Base-by-base conservation (phyloP, 2,888 invertebrate species). In the Endotricha flammealis region DNA sequence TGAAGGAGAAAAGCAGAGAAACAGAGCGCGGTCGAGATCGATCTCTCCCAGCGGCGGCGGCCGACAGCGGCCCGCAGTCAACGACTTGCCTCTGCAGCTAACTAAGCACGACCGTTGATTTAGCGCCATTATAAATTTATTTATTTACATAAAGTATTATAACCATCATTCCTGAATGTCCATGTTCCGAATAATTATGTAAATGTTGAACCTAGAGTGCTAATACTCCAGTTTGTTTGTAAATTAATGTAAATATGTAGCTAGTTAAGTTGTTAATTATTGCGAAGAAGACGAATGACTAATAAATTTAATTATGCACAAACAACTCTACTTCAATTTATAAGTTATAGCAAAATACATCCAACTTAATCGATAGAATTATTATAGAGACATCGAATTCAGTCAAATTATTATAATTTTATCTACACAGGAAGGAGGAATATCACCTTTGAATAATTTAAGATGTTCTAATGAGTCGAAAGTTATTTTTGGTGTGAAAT, bases 21-120 rank as follows among this genome's bases (percentile, higher is more conserved):
- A 69, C 62, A 62, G 81, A 64, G 71, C 87, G 56, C 68, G 77
- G 46, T 87, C 88, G 14, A 81, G 81, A 47, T 87, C 87, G 41
- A 81, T 80, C 28, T 78, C 76, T 36, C 89, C 87, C 38, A 76
- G 79, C n/a, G n/a, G n/a, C n/a, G n/a, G n/a, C n/a, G n/a, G n/a
- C 42, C 85, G 70, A 22, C 66, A 62, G 41, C 64, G 60, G 42
- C 49, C 64, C 38, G 52, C 64, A 22, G 55, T 64, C 37, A 80
- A 66, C 46, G 89, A 89, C 64, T 88, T 92, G 57, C 92, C 92
- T 10, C 71, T 92, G 44, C 92, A 92, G 65, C 85, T 92, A 41
- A 92, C 92, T 28, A 92, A 92, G 72, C 92, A 92, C 68, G 91
- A 92, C 73, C 91, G 92, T 69, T 90, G 74, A 78, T 65, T 45